Percentiles rank a stretch among this genome's conserved stretches.
phyloP scores from a whole-genome alignment of 2,113 vertebrate species.

The Pao palembangensis region DNA sequence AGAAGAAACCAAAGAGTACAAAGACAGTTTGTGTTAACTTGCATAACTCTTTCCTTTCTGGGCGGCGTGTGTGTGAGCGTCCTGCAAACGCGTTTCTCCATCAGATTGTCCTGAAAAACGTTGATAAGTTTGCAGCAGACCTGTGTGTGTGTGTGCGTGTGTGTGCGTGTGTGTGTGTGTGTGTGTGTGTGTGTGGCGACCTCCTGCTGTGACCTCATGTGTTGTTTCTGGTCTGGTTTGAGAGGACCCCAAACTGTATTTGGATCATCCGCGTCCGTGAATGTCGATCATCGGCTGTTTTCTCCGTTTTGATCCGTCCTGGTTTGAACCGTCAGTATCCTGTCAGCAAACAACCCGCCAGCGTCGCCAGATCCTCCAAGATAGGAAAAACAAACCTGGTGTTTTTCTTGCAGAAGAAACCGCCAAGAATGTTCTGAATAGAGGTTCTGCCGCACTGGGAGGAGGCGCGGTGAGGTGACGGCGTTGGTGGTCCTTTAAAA shows the following conservation, averaged over 20 bases:
- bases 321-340: not conserved
- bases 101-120: not conserved
- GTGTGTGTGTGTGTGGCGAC: not conserved
- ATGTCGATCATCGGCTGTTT: no score
- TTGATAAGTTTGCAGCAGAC: not conserved
- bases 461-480: constrained; percentile 22
- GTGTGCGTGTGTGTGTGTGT: no score
- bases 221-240: no score
- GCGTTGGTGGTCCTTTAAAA: constrained; percentile 34
- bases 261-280: no score
- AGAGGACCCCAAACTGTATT: no score
- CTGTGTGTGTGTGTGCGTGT: not conserved
- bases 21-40: constrained; percentile 29
- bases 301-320: not conserved
- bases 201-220: no score
- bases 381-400: not conserved
- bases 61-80: constrained; percentile 7
- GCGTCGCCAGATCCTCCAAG: constrained; percentile 1
- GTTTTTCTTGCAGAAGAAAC: constrained; percentile 2
- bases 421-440: not conserved
- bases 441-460: constrained; percentile 2
- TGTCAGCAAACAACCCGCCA: not conserved
- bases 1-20: constrained; percentile 11
- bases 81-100: no score
- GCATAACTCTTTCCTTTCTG: constrained; percentile 34